Conservation (phyloP, 2,797 vertebrate species). For the Anguilla pacifica region DNA sequence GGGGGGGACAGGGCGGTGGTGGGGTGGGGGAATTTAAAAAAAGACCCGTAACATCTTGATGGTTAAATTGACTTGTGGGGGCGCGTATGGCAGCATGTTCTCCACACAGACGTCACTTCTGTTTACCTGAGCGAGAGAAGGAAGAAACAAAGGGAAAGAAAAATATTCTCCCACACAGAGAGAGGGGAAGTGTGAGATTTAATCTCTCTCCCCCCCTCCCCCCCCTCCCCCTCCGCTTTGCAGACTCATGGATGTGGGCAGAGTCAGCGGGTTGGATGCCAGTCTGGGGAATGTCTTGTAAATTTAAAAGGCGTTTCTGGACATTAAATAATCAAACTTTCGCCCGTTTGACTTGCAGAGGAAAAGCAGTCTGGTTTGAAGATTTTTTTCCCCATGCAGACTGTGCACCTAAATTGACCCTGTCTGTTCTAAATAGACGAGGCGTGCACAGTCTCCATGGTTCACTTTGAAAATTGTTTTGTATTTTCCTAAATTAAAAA, state of each 20-base stretch:
- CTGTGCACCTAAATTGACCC: conserved; percentile 29
- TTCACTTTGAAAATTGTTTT: background rate
- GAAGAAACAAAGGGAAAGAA: background rate
- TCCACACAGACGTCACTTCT: background rate
- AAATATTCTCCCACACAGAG: background rate
- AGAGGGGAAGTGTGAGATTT: background rate
- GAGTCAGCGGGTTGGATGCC: background rate
- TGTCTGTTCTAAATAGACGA: conserved; percentile 10
- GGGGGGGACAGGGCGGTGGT: background rate
- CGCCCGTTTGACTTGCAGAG: conserved; percentile 39
- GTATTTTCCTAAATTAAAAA: background rate
- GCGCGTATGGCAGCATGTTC: background rate
- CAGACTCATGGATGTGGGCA: background rate
- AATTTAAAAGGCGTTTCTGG: background rate
- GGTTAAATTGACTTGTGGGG: background rate
- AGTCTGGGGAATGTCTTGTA: background rate
- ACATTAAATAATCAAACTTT: conserved; percentile 33
- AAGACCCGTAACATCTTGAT: background rate
- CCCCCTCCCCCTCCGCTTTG: background rate
- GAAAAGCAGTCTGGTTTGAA: conserved; percentile 31
- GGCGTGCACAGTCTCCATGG: background rate
- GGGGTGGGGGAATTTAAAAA: background rate
- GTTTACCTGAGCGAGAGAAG: background rate
- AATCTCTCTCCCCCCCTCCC: background rate
- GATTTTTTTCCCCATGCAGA: conserved; percentile 18